Percentiles rank a stretch among this genome's conserved stretches.
Conservation (phyloP, 1,140 invertebrate genomes). For the Alviniconcha marisindica region DNA sequence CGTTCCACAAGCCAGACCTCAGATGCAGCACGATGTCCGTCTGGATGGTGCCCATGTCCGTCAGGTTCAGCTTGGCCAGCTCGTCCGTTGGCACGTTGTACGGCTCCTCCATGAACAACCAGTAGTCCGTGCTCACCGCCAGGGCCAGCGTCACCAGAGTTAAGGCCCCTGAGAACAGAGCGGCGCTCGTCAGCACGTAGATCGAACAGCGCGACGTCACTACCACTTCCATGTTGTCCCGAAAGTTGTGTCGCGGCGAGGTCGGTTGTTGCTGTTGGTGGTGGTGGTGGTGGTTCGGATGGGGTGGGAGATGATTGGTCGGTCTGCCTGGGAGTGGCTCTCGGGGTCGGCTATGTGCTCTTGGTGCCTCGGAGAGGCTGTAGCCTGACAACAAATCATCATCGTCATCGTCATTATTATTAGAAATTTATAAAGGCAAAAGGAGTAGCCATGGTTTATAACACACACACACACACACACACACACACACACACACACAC, state of each 20-base stretch:
- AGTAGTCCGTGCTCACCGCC: slow-evolving; percentile 62
- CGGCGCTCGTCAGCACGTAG: slow-evolving; percentile 41
- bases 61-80: slow-evolving; percentile 34
- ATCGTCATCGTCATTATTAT: too few species aligned
- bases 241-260: not conserved
- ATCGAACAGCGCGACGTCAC: not conserved
- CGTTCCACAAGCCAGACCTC: slow-evolving; percentile 44
- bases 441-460: too few species aligned
- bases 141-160: slow-evolving; percentile 54
- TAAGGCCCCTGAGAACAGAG: slow-evolving; percentile 53
- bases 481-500: slow-evolving; percentile 3
- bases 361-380: not conserved
- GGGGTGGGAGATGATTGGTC: not conserved
- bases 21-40: slow-evolving; percentile 29
- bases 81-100: slow-evolving; percentile 22
- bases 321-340: not conserved
- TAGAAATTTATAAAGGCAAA: too few species aligned
- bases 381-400: not conserved
- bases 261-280: not conserved
- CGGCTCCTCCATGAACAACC: slow-evolving; percentile 61
- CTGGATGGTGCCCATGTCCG: slow-evolving; percentile 19
- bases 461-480: not conserved
- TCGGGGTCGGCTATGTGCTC: not conserved
- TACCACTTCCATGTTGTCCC: slow-evolving; percentile 11
- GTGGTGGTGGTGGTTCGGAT: not conserved